These are phyloP conservation scores for Monoplex corrugatus DNA, from an alignment of 2,888 invertebrate genomes.

Conservation along the genomic window DNA sequence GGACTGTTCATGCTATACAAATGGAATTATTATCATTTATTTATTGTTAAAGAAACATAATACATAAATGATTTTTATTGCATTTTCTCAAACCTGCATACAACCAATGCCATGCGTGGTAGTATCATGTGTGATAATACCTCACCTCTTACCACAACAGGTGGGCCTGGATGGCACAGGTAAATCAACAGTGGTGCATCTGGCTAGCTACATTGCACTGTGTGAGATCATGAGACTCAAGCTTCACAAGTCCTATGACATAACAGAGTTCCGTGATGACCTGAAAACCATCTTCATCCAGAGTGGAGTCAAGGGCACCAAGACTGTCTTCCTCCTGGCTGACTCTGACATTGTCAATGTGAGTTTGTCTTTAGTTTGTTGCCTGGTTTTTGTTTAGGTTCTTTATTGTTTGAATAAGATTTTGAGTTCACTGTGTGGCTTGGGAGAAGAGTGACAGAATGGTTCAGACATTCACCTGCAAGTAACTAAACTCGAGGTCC, in stretches of 20 bases:
- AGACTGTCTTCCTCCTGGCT: constrained; percentile 79
- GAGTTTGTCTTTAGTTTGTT: neutral
- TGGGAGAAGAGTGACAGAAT: too few species aligned
- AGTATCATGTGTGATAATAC: too few species aligned
- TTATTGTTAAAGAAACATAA: neutral
- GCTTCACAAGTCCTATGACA: constrained; percentile 77
- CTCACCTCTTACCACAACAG: too few species aligned
- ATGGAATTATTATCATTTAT: too few species aligned
- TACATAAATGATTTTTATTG: too few species aligned
- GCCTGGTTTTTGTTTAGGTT: neutral
- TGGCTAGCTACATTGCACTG: constrained; percentile 78
- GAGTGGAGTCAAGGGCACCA: constrained; percentile 77
- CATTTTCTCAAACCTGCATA: too few species aligned
- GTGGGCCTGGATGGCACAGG: constrained; percentile 80
- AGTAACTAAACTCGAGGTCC: too few species aligned
- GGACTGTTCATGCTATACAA: too few species aligned
- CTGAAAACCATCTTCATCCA: constrained; percentile 77
- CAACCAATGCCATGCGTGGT: too few species aligned
- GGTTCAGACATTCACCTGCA: too few species aligned
- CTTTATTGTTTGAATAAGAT: neutral
- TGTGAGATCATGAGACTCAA: constrained; percentile 78
- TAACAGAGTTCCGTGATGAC: constrained; percentile 79
- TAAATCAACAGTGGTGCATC: constrained; percentile 78
- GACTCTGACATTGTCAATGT: constrained; percentile 81
- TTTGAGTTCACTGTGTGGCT: too few species aligned